phyloP scores from a whole-genome alignment of 1,140 invertebrate genomes.

The Thaumatotibia leucotreta region DNA sequence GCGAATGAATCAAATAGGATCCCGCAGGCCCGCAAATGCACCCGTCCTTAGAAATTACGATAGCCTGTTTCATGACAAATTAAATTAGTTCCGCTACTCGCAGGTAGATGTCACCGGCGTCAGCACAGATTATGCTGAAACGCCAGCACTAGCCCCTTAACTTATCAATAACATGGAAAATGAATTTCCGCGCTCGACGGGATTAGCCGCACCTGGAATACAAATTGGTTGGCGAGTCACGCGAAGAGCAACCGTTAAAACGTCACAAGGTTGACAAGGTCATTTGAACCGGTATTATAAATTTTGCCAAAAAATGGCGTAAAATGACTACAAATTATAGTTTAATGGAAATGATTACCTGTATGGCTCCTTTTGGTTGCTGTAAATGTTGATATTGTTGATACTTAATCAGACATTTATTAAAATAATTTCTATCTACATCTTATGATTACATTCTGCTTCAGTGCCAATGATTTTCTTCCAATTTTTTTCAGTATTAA shows the following conservation, averaged over 20 bases:
- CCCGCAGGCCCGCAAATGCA: not conserved
- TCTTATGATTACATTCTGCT: too few relatives aligned
- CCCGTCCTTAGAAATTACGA: not conserved
- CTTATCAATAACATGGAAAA: not conserved
- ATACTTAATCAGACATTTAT: too few relatives aligned
- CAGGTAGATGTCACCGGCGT: not conserved
- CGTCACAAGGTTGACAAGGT: not conserved
- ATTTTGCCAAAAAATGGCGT: not conserved
- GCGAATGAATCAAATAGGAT: too few relatives aligned
- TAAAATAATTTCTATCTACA: too few relatives aligned
- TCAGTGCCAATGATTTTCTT: too few relatives aligned
- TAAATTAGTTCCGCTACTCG: not conserved
- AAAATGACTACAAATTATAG: too few relatives aligned
- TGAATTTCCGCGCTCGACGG: not conserved
- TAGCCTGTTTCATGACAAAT: not conserved
- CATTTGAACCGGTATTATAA: not conserved
- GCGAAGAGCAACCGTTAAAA: not conserved
- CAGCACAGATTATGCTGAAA: not conserved
- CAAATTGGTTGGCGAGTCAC: not conserved
- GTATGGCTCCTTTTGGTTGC: too few relatives aligned
- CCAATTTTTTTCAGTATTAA: too few relatives aligned
- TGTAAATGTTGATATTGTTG: too few relatives aligned
- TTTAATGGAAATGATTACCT: too few relatives aligned
- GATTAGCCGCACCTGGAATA: slow-evolving; percentile 5
- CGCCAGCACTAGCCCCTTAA: not conserved